These are phyloP conservation scores for Callorhinus ursinus DNA, from an alignment of 2,113 vertebrate species.

Conservation along the genomic window DNA sequence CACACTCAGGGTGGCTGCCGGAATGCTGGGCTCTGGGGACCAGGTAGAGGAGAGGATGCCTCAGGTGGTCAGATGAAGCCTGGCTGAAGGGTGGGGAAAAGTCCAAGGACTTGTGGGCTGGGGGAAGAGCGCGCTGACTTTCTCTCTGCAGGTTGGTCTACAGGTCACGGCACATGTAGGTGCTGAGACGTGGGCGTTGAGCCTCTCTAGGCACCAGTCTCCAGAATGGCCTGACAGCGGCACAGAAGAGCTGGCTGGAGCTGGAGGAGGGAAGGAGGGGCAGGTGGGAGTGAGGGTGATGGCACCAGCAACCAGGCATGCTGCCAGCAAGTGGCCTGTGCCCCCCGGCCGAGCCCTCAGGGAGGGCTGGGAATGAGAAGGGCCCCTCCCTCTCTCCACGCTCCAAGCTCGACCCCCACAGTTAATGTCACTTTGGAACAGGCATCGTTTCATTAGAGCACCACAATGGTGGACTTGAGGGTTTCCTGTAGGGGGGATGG, in stretches of 20 bases:
- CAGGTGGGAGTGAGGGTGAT: rapidly evolving
- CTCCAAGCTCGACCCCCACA: neutral
- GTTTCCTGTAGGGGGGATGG: neutral
- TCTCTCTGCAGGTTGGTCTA: neutral
- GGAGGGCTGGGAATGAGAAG: neutral
- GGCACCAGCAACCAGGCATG: neutral
- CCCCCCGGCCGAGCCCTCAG: neutral
- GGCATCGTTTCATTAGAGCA: neutral
- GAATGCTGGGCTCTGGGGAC: neutral
- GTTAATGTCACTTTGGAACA: neutral
- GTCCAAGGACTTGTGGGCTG: neutral
- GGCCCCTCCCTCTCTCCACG: neutral
- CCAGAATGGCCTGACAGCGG: neutral
- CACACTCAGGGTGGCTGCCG: neutral
- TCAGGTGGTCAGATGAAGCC: neutral
- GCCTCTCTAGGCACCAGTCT: neutral
- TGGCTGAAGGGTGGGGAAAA: neutral
- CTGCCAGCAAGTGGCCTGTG: neutral
- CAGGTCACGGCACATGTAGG: rapidly evolving
- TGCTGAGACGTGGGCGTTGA: neutral
- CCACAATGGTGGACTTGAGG: neutral
- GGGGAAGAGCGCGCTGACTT: neutral
- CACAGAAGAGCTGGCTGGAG: neutral
- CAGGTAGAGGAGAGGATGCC: neutral
- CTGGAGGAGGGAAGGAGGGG: neutral